Evolutionary conservation across 1,140 invertebrate species (phyloP).

Genomic region (Ceratosolen fusciceps): DNA sequence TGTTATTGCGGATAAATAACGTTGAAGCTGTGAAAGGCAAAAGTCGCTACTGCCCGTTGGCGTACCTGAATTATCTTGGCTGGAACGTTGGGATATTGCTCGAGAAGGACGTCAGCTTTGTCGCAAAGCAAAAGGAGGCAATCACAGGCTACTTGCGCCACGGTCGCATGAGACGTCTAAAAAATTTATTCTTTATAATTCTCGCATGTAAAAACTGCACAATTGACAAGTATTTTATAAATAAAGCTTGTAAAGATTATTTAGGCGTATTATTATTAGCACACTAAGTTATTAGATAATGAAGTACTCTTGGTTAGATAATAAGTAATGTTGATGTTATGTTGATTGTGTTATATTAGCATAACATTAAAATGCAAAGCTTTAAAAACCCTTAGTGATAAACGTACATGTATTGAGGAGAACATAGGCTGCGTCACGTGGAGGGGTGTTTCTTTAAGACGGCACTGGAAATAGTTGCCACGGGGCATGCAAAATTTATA

Average conservation of each 20-base stretch:
- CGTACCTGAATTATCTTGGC: slow-evolving; percentile 80
- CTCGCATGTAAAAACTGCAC: not conserved
- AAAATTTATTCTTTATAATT: slow-evolving; percentile 26
- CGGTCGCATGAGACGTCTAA: slow-evolving; percentile 86
- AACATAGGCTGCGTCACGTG: slow-evolving; percentile 49
- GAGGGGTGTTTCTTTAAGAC: no score
- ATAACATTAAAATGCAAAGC: slow-evolving; percentile 46
- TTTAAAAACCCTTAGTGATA: slow-evolving; percentile 33
- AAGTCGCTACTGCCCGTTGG: no score
- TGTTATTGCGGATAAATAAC: no score
- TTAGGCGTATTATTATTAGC: slow-evolving; percentile 13
- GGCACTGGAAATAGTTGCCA: slow-evolving; percentile 44
- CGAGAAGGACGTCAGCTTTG: slow-evolving; percentile 81
- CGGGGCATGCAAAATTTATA: slow-evolving; percentile 51
- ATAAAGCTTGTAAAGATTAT: not conserved
- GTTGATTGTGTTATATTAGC: no score
- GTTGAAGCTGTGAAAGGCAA: no score
- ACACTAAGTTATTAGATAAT: slow-evolving; percentile 23
- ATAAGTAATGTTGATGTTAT: no score
- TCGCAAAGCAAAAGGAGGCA: slow-evolving; percentile 86
- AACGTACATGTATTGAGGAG: slow-evolving; percentile 45
- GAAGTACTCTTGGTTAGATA: slow-evolving; percentile 28
- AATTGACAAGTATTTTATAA: not conserved
- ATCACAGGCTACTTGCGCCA: slow-evolving; percentile 91
- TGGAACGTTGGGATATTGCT: slow-evolving; percentile 84